phyloP scores from a whole-genome alignment of 92 coral and sea anemone species.

The Virgularia gustaviana region DNA sequence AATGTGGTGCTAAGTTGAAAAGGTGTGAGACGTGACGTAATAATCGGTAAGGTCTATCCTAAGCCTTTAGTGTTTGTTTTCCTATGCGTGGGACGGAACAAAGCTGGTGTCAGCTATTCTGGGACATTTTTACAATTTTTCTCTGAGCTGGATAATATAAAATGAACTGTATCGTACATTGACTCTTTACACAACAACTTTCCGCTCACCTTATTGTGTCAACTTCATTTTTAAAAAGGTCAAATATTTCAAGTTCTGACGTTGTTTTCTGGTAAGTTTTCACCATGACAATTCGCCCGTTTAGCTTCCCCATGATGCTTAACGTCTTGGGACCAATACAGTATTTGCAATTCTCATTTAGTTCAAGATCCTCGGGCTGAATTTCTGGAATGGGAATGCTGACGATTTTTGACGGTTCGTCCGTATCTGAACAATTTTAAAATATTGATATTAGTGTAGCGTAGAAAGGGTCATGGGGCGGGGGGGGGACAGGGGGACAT shows the following conservation, averaged over 20 bases:
- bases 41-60: too few relatives aligned
- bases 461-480: too few relatives aligned
- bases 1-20: too few relatives aligned
- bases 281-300: conserved; percentile 51
- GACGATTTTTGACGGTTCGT: conserved; percentile 20
- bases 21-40: too few relatives aligned
- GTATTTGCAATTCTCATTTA: conserved; percentile 28
- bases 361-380: conserved; percentile 9
- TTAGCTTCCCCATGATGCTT: conserved; percentile 62
- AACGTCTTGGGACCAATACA: conserved; percentile 49
- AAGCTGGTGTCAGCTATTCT: too few relatives aligned
- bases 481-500: too few relatives aligned
- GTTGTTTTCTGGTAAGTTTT: conserved; percentile 52
- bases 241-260: conserved; percentile 6
- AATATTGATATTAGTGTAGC: too few relatives aligned
- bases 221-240: conserved; percentile 18
- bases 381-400: conserved; percentile 33
- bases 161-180: background rate
- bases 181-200: background rate
- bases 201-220: conserved; percentile 21
- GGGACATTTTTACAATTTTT: too few relatives aligned
- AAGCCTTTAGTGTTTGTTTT: too few relatives aligned
- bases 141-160: too few relatives aligned
- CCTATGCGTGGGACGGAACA: too few relatives aligned
- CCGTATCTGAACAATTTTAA: conserved; percentile 4